phyloP scores from a whole-genome alignment of 1,140 invertebrate species.

The Drosophila dunni region DNA sequence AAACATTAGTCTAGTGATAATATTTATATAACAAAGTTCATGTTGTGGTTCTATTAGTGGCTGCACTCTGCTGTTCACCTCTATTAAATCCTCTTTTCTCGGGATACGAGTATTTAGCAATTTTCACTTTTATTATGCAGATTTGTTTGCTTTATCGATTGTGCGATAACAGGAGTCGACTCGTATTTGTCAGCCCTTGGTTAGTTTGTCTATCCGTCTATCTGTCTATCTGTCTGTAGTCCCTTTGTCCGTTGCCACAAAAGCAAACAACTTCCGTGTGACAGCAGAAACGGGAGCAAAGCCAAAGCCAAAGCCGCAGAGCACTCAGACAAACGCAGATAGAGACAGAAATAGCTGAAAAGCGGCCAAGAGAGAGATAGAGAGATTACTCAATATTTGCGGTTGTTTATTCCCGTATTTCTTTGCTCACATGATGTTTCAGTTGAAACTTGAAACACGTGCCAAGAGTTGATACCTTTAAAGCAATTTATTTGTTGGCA shows the following conservation, averaged over 20 bases:
- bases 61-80: constrained; percentile 3
- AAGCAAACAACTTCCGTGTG: constrained; percentile 59
- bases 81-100: background rate
- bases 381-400: constrained; percentile 9
- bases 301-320: constrained; percentile 37
- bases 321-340: constrained; percentile 15
- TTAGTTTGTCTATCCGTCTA: constrained; percentile 16
- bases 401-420: constrained; percentile 15
- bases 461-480: background rate
- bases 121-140: background rate
- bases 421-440: constrained; percentile 6
- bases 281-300: constrained; percentile 18
- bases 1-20: constrained; percentile 17
- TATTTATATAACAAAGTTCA: constrained; percentile 47
- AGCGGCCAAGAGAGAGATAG: background rate
- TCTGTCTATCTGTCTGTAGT: constrained; percentile 1
- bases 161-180: constrained; percentile 24
- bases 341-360: background rate
- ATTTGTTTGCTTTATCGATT: constrained; percentile 71
- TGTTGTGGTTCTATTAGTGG: constrained; percentile 41
- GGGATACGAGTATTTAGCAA: background rate
- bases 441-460: background rate
- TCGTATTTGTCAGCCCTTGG: constrained; percentile 37
- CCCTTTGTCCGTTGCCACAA: constrained; percentile 44
- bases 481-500: constrained; percentile 2